These are phyloP conservation scores for Peromyscus californicus DNA, from an alignment of 2,113 vertebrate species.

Conservation along the genomic window DNA sequence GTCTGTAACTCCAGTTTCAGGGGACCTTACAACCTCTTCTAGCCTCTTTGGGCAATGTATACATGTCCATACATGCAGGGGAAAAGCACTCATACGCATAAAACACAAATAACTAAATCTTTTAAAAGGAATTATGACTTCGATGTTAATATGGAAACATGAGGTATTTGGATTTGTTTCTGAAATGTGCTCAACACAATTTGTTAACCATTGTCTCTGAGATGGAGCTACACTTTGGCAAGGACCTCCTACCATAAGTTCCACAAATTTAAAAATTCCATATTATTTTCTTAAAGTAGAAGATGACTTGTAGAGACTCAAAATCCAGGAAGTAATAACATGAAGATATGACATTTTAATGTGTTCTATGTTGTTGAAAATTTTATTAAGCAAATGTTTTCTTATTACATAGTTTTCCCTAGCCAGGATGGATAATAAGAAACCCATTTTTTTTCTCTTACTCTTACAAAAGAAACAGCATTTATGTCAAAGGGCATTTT, in stretches of 20 bases:
- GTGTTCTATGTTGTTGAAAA: not conserved
- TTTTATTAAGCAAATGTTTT: not conserved
- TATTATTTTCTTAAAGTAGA: conserved; percentile 34
- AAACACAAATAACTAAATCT: not conserved
- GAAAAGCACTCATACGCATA: not conserved
- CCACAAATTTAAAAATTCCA: not conserved
- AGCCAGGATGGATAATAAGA: not conserved
- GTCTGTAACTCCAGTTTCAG: not conserved
- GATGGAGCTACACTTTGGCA: not conserved
- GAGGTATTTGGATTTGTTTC: not conserved
- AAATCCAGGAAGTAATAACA: not conserved
- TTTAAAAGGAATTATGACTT: not conserved
- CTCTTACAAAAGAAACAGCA: not conserved
- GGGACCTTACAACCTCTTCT: too few species aligned
- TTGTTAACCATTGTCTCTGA: conserved; percentile 6
- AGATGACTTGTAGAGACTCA: not conserved
- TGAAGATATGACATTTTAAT: not conserved
- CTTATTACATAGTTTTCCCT: not conserved
- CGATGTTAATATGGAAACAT: not conserved
- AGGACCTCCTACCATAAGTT: not conserved
- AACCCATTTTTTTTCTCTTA: not conserved
- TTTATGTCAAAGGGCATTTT: not conserved
- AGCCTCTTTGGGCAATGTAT: not conserved
- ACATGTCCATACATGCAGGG: too few species aligned
- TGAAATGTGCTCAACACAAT: not conserved